phyloP scores from a whole-genome alignment of 2,113 vertebrate genomes.

The Furnarius figulus region DNA sequence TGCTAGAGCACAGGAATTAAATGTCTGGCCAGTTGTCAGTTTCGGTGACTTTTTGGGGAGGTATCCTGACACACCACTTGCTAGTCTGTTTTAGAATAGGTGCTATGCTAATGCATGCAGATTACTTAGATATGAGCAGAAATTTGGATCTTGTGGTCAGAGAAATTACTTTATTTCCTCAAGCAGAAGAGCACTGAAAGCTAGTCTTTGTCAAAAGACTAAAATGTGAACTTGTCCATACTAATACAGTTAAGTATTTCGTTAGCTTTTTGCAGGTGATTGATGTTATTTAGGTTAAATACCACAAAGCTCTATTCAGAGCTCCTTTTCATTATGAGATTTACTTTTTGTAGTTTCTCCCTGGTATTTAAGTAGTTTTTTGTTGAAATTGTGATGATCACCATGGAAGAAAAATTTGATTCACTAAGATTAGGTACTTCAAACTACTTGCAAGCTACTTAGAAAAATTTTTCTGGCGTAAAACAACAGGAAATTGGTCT shows the following conservation, averaged over 20 bases:
- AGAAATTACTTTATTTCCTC: not conserved
- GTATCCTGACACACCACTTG: fast-evolving
- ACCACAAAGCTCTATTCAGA: not conserved
- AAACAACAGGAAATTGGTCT: not conserved
- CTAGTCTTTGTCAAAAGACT: not conserved
- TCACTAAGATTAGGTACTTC: not conserved
- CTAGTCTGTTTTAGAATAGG: not conserved
- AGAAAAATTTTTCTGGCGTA: not conserved
- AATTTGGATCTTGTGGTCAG: not conserved
- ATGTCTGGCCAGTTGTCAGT: not conserved
- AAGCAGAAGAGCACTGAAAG: not conserved
- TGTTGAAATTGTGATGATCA: not conserved
- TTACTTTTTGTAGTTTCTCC: not conserved
- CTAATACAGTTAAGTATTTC: not conserved
- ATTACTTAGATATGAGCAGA: not conserved
- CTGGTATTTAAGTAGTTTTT: not conserved
- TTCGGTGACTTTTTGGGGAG: not conserved
- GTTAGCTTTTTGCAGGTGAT: not conserved
- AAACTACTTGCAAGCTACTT: not conserved
- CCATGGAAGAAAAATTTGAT: not conserved
- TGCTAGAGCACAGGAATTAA: not conserved
- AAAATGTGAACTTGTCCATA: not conserved
- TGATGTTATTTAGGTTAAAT: not conserved
- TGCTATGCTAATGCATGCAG: fast-evolving
- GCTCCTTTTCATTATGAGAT: not conserved